Evolutionary conservation across 2,113 vertebrate species (phyloP).

Genomic region (Salvator merianae): DNA sequence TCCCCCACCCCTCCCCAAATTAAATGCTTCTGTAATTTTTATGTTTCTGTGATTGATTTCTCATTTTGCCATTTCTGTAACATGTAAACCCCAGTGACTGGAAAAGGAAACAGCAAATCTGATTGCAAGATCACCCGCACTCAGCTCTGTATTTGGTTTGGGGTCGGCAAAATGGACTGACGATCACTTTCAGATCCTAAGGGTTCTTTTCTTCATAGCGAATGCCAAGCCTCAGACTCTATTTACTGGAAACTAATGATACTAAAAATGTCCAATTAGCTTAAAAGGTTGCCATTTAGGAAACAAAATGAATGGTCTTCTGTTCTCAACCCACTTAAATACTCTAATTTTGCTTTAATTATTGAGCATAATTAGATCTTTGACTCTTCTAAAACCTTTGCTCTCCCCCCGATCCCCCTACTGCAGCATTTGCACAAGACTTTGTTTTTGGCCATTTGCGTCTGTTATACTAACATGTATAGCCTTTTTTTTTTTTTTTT

Average conservation of each 20-base stretch:
- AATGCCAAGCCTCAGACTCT: constrained; percentile 12
- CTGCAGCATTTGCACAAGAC: neutral
- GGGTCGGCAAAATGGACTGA: neutral
- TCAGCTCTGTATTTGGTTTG: neutral
- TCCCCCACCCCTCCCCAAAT: neutral
- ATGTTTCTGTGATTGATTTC: neutral
- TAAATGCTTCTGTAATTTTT: neutral
- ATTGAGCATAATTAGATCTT: constrained; percentile 18
- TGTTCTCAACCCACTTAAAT: constrained; percentile 19
- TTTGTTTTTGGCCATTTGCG: neutral
- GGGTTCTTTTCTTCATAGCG: neutral
- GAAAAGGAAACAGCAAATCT: neutral
- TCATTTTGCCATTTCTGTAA: constrained; percentile 4
- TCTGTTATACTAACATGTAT: neutral
- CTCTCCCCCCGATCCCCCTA: neutral
- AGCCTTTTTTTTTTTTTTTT: neutral
- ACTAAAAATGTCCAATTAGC: constrained; percentile 37
- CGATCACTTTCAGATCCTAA: neutral
- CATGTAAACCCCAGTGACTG: neutral
- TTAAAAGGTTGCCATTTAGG: constrained; percentile 28
- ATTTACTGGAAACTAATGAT: constrained; percentile 35
- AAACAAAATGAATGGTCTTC: constrained; percentile 18
- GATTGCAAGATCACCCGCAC: neutral
- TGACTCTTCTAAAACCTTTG: constrained; percentile 27
- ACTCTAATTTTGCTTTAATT: constrained; percentile 34